phyloP scores from a whole-genome alignment of 2,797 vertebrate genomes.

The Tachyglossus aculeatus region DNA sequence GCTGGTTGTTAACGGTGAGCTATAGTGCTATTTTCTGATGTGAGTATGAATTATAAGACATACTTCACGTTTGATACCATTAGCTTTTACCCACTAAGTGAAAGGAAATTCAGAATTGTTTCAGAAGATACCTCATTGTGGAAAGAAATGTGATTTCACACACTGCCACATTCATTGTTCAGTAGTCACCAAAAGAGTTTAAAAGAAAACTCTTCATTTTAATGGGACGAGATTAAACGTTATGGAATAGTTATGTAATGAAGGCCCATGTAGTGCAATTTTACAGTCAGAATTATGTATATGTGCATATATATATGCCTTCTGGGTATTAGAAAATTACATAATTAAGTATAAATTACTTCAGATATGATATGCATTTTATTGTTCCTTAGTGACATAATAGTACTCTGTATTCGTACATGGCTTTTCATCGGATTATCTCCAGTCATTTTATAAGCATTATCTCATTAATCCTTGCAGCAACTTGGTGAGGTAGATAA shows the following conservation, averaged over 20 bases:
- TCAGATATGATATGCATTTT: constrained; percentile 11
- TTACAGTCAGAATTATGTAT: too few species aligned
- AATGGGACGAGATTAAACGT: constrained; percentile 32
- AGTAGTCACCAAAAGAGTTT: neutral
- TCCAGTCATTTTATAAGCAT: constrained; percentile 28
- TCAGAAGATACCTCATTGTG: too few species aligned
- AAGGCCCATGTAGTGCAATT: neutral
- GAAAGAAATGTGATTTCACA: neutral
- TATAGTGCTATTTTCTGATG: too few species aligned
- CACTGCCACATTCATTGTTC: fast-evolving
- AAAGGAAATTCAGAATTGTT: too few species aligned
- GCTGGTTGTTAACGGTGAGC: too few species aligned
- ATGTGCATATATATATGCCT: constrained; percentile 1
- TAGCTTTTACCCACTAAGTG: too few species aligned
- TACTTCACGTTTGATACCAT: too few species aligned
- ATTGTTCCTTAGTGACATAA: constrained; percentile 25
- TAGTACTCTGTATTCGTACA: constrained; percentile 4
- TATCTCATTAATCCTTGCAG: constrained; percentile 34
- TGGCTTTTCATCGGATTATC: constrained; percentile 21
- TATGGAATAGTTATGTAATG: constrained; percentile 47
- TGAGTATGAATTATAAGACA: too few species aligned
- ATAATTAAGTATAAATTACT: constrained; percentile 46
- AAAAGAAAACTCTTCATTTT: constrained; percentile 19
- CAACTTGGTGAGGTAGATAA: neutral
- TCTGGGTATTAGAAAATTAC: constrained; percentile 36